Evolutionary conservation across 2,113 vertebrate species (phyloP).

Genomic region (Ceyx cyanopectus): DNA sequence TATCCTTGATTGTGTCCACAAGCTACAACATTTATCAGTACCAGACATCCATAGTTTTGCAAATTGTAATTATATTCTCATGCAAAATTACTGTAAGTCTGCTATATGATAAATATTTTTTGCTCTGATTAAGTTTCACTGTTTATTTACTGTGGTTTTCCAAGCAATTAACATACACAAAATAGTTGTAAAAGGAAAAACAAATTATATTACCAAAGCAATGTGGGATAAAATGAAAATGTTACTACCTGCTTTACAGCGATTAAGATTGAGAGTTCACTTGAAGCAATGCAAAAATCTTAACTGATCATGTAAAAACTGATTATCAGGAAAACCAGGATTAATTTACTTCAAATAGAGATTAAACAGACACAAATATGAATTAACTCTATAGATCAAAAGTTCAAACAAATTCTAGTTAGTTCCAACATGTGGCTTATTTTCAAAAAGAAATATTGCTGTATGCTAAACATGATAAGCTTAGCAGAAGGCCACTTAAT

Average conservation of each 20-base stretch:
- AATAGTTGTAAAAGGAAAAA: background rate
- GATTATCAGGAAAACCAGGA: background rate
- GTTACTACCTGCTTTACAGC: background rate
- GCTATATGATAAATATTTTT: background rate
- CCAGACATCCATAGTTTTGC: background rate
- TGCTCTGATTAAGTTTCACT: background rate
- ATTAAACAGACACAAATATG: background rate
- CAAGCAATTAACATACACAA: background rate
- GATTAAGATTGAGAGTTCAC: background rate
- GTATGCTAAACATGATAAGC: background rate
- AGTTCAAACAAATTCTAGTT: background rate
- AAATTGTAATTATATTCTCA: background rate
- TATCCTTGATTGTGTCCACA: background rate
- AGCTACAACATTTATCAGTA: background rate
- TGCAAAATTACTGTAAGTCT: background rate
- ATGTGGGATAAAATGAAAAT: background rate
- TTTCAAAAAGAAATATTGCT: background rate
- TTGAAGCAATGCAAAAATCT: background rate
- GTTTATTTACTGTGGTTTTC: background rate
- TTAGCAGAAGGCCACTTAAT: background rate
- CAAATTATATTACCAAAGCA: background rate
- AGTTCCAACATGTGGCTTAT: background rate
- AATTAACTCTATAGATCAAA: background rate
- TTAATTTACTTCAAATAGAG: background rate
- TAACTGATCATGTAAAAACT: background rate